Conservation (phyloP, 2,888 invertebrate genomes). For the Macrophya annulata region DNA sequence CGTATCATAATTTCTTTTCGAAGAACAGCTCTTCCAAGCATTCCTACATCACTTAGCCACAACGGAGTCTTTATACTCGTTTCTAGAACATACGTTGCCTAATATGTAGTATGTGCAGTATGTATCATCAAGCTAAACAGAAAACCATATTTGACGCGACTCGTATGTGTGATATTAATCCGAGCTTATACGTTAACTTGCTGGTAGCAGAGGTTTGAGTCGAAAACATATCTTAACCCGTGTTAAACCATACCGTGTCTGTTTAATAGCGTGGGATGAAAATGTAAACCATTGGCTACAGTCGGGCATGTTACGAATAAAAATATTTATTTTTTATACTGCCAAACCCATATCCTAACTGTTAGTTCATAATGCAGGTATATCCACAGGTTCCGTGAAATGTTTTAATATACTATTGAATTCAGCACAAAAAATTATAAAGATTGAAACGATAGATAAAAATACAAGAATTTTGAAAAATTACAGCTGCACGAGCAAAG, state of each 20-base stretch:
- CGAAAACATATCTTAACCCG: slow-evolving; percentile 35
- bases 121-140: slow-evolving; percentile 5
- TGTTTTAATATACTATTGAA: slow-evolving; percentile 3
- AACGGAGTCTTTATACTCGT: slow-evolving; percentile 43
- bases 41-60: slow-evolving; percentile 39
- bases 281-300: slow-evolving; percentile 28
- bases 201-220: neutral
- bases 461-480: neutral
- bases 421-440: neutral
- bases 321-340: slow-evolving; percentile 28
- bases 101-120: neutral
- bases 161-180: neutral
- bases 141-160: slow-evolving; percentile 35
- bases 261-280: slow-evolving; percentile 44
- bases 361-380: slow-evolving; percentile 9
- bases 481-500: neutral
- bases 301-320: slow-evolving; percentile 22
- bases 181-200: neutral
- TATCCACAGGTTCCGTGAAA: neutral
- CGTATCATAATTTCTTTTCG: slow-evolving; percentile 45
- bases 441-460: neutral
- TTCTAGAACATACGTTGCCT: neutral
- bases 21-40: slow-evolving; percentile 50
- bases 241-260: slow-evolving; percentile 1
- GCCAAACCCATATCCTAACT: neutral